phyloP scores from a whole-genome alignment of 2,888 invertebrate genomes.

The Bugulina stolonifera region DNA sequence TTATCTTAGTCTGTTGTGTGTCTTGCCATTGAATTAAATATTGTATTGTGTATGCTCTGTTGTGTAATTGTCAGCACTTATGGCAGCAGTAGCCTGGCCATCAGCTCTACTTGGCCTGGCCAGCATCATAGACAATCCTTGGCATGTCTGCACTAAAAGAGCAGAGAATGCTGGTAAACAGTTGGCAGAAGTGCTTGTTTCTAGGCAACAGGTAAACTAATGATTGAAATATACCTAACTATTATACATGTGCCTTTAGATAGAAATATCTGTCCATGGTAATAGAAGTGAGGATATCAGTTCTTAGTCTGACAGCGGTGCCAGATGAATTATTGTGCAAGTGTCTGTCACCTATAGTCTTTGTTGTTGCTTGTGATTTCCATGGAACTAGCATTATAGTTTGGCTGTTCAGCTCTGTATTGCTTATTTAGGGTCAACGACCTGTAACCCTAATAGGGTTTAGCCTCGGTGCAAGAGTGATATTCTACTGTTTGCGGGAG shows the following conservation, averaged over 20 bases:
- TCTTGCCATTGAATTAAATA: too few species aligned
- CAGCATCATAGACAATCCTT: conserved; percentile 60
- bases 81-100: conserved; percentile 64
- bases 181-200: conserved; percentile 62
- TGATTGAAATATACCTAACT: too few species aligned
- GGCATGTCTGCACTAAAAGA: conserved; percentile 63
- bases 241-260: too few species aligned
- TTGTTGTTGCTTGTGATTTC: too few species aligned
- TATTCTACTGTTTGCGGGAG: conserved; percentile 62
- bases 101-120: conserved; percentile 59
- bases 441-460: conserved; percentile 65
- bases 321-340: too few species aligned
- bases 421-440: conserved; percentile 56
- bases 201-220: conserved; percentile 58
- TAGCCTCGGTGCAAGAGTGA: conserved; percentile 64
- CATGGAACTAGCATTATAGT: too few species aligned
- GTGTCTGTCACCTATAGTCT: too few species aligned
- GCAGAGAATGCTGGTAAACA: conserved; percentile 62
- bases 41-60: too few species aligned
- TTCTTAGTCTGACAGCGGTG: too few species aligned
- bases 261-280: too few species aligned
- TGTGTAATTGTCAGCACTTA: conserved; percentile 56
- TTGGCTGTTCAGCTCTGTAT: neutral
- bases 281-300: too few species aligned
- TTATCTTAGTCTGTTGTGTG: too few species aligned